phyloP scores from a whole-genome alignment of 2,888 invertebrate species.

The Muschampia plurimacula region DNA sequence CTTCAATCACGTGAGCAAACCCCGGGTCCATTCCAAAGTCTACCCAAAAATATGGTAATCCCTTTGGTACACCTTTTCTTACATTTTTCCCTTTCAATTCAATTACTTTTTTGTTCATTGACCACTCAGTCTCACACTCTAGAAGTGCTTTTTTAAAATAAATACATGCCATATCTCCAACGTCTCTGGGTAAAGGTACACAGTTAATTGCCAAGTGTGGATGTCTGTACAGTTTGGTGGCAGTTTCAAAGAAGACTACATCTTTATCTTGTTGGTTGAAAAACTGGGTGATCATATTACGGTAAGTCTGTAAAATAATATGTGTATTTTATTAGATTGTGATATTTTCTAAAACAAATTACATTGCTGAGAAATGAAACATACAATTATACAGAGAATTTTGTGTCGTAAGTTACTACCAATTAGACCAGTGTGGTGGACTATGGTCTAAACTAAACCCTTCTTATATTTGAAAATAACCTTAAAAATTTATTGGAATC shows the following conservation, averaged over 20 bases:
- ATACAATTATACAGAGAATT: too few species aligned
- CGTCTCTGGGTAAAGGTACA: slow-evolving; percentile 93
- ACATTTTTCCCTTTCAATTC: slow-evolving; percentile 88
- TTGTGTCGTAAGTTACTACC: too few species aligned
- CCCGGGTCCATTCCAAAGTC: slow-evolving; percentile 96
- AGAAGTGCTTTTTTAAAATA: slow-evolving; percentile 97
- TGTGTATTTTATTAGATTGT: background rate
- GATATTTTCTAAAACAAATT: background rate
- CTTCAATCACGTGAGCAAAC: slow-evolving; percentile 98
- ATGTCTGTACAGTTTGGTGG: slow-evolving; percentile 88
- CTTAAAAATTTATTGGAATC: too few species aligned
- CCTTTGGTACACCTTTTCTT: slow-evolving; percentile 94
- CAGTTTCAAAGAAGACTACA: slow-evolving; percentile 96
- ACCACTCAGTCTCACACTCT: slow-evolving; percentile 98
- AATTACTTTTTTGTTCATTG: slow-evolving; percentile 94
- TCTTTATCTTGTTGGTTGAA: slow-evolving; percentile 90
- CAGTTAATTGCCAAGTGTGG: slow-evolving; percentile 96
- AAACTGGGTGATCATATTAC: slow-evolving; percentile 92
- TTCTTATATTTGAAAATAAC: too few species aligned
- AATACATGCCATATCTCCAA: slow-evolving; percentile 95
- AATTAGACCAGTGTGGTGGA: too few species aligned
- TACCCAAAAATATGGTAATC: slow-evolving; percentile 97
- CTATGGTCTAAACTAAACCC: too few species aligned
- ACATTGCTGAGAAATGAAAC: background rate
- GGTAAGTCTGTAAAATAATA: slow-evolving; percentile 86